phyloP scores from a whole-genome alignment of 2,888 invertebrate genomes.

The Drosophila colorata region DNA sequence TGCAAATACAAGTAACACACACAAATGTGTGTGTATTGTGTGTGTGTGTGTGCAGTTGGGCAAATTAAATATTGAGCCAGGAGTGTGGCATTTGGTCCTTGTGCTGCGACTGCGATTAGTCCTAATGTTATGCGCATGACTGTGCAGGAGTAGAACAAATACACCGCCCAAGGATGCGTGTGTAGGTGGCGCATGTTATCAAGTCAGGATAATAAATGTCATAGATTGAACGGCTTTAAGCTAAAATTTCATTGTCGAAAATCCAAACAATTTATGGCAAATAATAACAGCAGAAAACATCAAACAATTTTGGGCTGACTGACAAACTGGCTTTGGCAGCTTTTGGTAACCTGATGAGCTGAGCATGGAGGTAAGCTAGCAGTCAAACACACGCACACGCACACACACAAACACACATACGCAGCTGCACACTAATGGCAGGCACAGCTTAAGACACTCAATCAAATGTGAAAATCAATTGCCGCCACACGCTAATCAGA shows the following conservation, averaged over 20 bases:
- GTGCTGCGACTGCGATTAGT: slow-evolving; percentile 53
- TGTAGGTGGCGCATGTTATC: slow-evolving; percentile 11
- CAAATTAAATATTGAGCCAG: slow-evolving; percentile 66
- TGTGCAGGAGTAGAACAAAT: slow-evolving; percentile 16
- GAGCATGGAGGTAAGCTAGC: slow-evolving; percentile 27
- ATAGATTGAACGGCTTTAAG: slow-evolving; percentile 25
- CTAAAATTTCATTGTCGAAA: slow-evolving; percentile 32
- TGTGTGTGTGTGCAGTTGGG: slow-evolving; percentile 17
- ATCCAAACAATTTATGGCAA: slow-evolving; percentile 43
- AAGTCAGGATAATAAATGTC: slow-evolving; percentile 15
- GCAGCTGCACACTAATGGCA: slow-evolving; percentile 18
- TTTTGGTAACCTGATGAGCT: slow-evolving; percentile 44
- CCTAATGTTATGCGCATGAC: slow-evolving; percentile 39
- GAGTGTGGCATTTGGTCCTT: slow-evolving; percentile 48
- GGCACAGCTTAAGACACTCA: slow-evolving; percentile 59
- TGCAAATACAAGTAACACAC: slow-evolving; percentile 37
- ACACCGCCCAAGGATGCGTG: not conserved
- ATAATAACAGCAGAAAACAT: slow-evolving; percentile 39
- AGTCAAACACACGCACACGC: slow-evolving; percentile 14
- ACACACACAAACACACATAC: slow-evolving; percentile 5
- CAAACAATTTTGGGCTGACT: slow-evolving; percentile 19
- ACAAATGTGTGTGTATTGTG: too few species aligned
- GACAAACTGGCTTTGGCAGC: slow-evolving; percentile 27
- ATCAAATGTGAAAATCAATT: slow-evolving; percentile 62
- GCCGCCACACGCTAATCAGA: slow-evolving; percentile 61